These are phyloP conservation scores for Notothenia coriiceps DNA, from an alignment of 2,113 vertebrate genomes.

Conservation along the genomic window DNA sequence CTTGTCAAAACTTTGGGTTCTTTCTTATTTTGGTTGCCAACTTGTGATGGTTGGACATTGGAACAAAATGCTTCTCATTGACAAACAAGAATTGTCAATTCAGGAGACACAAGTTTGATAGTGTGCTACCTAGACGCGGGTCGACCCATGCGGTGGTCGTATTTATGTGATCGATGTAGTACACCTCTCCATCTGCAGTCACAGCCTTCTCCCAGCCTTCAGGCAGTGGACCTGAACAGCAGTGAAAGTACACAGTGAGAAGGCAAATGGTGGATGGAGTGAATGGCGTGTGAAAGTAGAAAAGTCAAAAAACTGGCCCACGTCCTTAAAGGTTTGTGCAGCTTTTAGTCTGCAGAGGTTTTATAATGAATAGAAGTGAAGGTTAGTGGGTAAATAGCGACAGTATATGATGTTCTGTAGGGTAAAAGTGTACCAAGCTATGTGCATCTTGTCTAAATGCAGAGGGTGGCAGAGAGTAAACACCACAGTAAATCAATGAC, in stretches of 20 bases:
- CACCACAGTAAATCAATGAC: not conserved
- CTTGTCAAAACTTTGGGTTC: conserved; percentile 48
- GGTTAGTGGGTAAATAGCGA: conserved; percentile 35
- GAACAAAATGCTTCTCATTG: conserved; percentile 75
- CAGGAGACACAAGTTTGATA: conserved; percentile 76
- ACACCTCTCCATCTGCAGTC: conserved; percentile 97
- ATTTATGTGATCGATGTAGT: conserved; percentile 99
- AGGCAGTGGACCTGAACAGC: conserved; percentile 93
- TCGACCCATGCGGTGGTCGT: conserved; percentile 97
- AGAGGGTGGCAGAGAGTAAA: not conserved
- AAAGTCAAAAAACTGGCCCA: conserved; percentile 52
- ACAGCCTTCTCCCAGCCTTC: conserved; percentile 97
- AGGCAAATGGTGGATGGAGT: conserved; percentile 71
- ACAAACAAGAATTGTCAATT: conserved; percentile 75
- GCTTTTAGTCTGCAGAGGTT: conserved; percentile 34
- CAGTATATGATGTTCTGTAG: conserved; percentile 3
- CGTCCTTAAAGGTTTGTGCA: conserved; percentile 42
- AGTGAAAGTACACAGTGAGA: conserved; percentile 81
- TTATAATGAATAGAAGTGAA: conserved; percentile 32
- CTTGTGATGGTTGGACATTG: conserved; percentile 87
- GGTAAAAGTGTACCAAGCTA: not conserved
- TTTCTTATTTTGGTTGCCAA: conserved; percentile 72
- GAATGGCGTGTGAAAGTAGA: conserved; percentile 58
- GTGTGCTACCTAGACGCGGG: conserved; percentile 87
- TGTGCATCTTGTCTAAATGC: conserved; percentile 20